These are phyloP conservation scores for Oceanodroma leucorhoa DNA, from an alignment of 2,797 vertebrate species.

Conservation along the genomic window DNA sequence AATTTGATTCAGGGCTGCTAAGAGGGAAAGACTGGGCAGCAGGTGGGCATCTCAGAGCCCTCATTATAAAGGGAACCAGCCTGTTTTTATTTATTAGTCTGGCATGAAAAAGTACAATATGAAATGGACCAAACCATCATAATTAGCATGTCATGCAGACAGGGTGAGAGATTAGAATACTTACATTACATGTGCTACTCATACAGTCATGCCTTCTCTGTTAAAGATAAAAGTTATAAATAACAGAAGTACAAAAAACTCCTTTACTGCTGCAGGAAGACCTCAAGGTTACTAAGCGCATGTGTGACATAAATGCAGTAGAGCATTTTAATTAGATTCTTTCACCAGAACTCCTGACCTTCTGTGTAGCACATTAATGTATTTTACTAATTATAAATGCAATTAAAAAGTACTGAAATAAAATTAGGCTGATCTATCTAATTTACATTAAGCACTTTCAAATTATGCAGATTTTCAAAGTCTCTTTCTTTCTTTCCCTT, in stretches of 20 bases:
- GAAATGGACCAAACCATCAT: neutral
- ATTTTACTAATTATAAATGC: slow-evolving; percentile 85
- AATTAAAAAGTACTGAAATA: slow-evolving; percentile 83
- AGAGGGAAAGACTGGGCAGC: neutral
- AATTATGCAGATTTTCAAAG: slow-evolving; percentile 77
- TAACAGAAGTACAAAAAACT: neutral
- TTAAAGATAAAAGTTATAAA: slow-evolving; percentile 36
- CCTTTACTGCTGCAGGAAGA: slow-evolving; percentile 21
- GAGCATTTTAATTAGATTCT: slow-evolving; percentile 75
- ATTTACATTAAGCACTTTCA: slow-evolving; percentile 80
- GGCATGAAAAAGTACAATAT: neutral
- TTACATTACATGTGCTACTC: neutral
- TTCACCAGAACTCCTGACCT: slow-evolving; percentile 78
- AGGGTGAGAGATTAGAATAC: neutral
- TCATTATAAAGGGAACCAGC: neutral
- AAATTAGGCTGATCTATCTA: slow-evolving; percentile 81
- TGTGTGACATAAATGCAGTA: slow-evolving; percentile 62
- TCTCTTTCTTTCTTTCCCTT: neutral
- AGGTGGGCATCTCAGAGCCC: neutral
- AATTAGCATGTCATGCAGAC: neutral
- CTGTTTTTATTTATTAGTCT: neutral
- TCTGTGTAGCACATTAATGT: slow-evolving; percentile 78
- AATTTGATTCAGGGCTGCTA: neutral
- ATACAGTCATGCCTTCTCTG: neutral
- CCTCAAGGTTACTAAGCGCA: slow-evolving; percentile 54